Conservation (phyloP, 2,797 vertebrate genomes). For the Chelon auratus region DNA sequence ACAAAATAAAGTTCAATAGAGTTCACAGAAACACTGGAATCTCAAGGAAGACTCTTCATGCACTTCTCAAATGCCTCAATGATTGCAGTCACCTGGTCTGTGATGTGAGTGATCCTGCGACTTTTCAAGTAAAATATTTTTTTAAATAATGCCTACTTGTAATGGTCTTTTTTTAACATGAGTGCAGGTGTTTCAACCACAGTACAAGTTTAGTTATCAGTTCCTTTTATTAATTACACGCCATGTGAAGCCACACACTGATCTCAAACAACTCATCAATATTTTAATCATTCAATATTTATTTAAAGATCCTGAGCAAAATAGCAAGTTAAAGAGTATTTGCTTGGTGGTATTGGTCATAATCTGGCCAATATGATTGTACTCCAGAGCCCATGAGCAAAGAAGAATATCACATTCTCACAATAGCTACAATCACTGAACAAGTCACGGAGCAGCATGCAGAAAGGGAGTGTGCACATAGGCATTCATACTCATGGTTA, state of each 20-base stretch:
- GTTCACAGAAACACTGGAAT: conserved; percentile 36
- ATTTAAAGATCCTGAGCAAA: conserved; percentile 86
- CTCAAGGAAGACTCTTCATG: conserved; percentile 42
- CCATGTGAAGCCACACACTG: conserved; percentile 69
- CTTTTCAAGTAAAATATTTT: conserved; percentile 67
- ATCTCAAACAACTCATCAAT: conserved; percentile 66
- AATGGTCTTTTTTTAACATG: not conserved
- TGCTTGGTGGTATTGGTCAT: conserved; percentile 84
- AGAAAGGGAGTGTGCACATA: conserved; percentile 58
- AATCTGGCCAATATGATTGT: conserved; percentile 81
- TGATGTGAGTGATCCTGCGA: conserved; percentile 49
- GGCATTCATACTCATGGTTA: conserved; percentile 65
- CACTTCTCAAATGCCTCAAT: conserved; percentile 49
- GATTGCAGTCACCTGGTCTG: conserved; percentile 40
- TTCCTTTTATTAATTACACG: conserved; percentile 79
- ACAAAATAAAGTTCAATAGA: conserved; percentile 33
- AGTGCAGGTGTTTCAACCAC: conserved; percentile 21
- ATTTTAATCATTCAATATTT: conserved; percentile 69
- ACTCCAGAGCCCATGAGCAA: conserved; percentile 77
- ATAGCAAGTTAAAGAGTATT: conserved; percentile 82
- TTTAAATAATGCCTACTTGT: conserved; percentile 31
- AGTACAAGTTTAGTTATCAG: conserved; percentile 44
- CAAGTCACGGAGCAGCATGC: conserved; percentile 82
- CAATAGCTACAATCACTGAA: conserved; percentile 76
- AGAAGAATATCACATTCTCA: conserved; percentile 78